Conservation (phyloP, 2,888 invertebrate species). For the Cristatella mucedo region DNA sequence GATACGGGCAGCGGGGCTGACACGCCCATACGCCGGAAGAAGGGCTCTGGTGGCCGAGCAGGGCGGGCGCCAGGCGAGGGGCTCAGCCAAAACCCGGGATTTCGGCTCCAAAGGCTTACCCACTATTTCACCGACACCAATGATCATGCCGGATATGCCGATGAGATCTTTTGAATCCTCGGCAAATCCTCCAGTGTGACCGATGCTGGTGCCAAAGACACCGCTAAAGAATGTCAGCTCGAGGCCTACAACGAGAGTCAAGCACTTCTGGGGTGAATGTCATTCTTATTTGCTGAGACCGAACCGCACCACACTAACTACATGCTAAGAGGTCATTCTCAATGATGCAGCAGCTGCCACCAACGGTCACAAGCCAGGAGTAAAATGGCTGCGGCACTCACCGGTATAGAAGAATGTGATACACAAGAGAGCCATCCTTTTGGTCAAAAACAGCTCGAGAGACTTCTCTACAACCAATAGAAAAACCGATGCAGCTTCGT, state of each 20-base stretch:
- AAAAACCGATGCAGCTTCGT: not conserved
- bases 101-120: too few relatives aligned
- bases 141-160: constrained; percentile 80
- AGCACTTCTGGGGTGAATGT: not conserved
- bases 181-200: constrained; percentile 63
- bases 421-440: constrained; percentile 66
- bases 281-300: not conserved
- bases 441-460: constrained; percentile 57
- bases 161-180: constrained; percentile 62
- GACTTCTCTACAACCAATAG: constrained; percentile 44
- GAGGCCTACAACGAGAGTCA: constrained; percentile 47
- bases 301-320: not conserved
- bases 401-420: constrained; percentile 79
- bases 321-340: not conserved
- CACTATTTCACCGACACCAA: constrained; percentile 80
- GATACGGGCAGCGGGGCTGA: too few relatives aligned
- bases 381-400: constrained; percentile 36
- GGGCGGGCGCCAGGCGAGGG: too few relatives aligned
- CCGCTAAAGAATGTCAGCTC: constrained; percentile 89
- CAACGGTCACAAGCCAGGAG: too few relatives aligned
- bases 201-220: constrained; percentile 80
- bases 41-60: too few relatives aligned
- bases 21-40: too few relatives aligned
- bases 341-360: constrained; percentile 4
- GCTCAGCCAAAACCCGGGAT: too few relatives aligned